Conservation (phyloP, 2,888 invertebrate species). For the Atherix ibis region DNA sequence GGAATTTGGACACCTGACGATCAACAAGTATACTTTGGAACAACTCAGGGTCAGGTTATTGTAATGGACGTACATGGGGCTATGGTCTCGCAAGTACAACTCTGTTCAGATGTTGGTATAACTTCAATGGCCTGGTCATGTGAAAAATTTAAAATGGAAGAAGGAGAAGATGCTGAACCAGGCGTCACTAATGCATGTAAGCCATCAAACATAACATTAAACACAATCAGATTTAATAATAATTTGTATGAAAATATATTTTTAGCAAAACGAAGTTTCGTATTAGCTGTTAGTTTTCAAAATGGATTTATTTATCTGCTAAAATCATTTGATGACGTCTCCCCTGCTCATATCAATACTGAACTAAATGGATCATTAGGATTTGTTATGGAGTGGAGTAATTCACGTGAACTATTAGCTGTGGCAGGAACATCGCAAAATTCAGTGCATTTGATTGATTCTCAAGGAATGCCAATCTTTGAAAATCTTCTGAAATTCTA, state of each 20-base stretch:
- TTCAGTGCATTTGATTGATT: conserved; percentile 20
- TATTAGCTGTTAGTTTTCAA: conserved; percentile 74
- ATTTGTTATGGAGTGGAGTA: conserved; percentile 90
- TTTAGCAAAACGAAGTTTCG: conserved; percentile 48
- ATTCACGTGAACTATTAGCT: conserved; percentile 79
- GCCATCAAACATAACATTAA: conserved; percentile 9
- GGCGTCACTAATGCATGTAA: conserved; percentile 38
- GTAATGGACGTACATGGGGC: conserved; percentile 95
- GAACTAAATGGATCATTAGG: conserved; percentile 59
- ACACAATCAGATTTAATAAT: too few relatives aligned
- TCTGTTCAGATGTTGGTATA: conserved; percentile 75
- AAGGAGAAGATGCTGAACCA: conserved; percentile 59
- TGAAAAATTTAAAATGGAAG: conserved; percentile 96
- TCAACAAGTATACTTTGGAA: conserved; percentile 92
- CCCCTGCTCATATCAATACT: conserved; percentile 73
- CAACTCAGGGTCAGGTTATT: conserved; percentile 84
- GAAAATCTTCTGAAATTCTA: conserved; percentile 83
- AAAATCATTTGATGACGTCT: conserved; percentile 84
- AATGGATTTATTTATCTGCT: conserved; percentile 82
- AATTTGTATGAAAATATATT: conserved; percentile 7
- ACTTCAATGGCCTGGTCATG: conserved; percentile 93
- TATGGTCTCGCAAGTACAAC: conserved; percentile 83
- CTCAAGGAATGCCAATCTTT: conserved; percentile 39
- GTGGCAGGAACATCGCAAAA: conserved; percentile 61
- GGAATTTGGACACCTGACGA: conserved; percentile 98